These are phyloP conservation scores for Drosophila pallidifrons DNA, from an alignment of 1,140 invertebrate genomes.

Conservation along the genomic window DNA sequence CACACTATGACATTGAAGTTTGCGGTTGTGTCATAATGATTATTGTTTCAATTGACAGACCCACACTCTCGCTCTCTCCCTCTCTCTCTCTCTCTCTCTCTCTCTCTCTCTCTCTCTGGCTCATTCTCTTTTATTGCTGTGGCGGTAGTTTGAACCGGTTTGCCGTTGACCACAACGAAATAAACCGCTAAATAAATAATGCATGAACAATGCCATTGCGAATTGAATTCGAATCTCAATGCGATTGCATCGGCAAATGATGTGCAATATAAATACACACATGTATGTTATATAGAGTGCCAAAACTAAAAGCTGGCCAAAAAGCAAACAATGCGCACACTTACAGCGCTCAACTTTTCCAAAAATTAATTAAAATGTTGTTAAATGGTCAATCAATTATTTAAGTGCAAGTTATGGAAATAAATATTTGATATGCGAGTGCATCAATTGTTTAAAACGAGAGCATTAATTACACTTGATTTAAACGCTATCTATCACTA, in stretches of 20 bases:
- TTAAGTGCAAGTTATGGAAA: slow-evolving; percentile 43
- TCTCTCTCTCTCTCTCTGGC: not conserved
- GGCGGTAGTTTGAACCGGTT: slow-evolving; percentile 45
- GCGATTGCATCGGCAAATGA: slow-evolving; percentile 22
- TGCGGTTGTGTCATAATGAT: slow-evolving; percentile 74
- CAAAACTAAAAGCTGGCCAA: slow-evolving; percentile 26
- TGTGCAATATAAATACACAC: slow-evolving; percentile 19
- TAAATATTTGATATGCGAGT: slow-evolving; percentile 13
- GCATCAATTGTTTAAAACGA: slow-evolving; percentile 19
- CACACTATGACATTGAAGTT: slow-evolving; percentile 55
- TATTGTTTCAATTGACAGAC: slow-evolving; percentile 27
- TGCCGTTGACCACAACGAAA: slow-evolving; percentile 56
- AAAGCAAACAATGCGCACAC: slow-evolving; percentile 42
- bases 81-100: not conserved
- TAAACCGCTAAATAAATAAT: slow-evolving; percentile 82
- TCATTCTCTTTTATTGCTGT: slow-evolving; percentile 4
- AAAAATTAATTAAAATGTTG: slow-evolving; percentile 78
- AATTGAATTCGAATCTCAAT: slow-evolving; percentile 51
- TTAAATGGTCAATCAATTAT: slow-evolving; percentile 70
- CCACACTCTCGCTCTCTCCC: too few species aligned
- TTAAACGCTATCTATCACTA: not conserved
- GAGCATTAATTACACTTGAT: not conserved
- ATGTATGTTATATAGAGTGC: not conserved
- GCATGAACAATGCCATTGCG: slow-evolving; percentile 54
- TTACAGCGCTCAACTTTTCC: slow-evolving; percentile 38